Evolutionary conservation across 2,888 invertebrate genomes (phyloP).

Genomic region (Prosapia bicincta): DNA sequence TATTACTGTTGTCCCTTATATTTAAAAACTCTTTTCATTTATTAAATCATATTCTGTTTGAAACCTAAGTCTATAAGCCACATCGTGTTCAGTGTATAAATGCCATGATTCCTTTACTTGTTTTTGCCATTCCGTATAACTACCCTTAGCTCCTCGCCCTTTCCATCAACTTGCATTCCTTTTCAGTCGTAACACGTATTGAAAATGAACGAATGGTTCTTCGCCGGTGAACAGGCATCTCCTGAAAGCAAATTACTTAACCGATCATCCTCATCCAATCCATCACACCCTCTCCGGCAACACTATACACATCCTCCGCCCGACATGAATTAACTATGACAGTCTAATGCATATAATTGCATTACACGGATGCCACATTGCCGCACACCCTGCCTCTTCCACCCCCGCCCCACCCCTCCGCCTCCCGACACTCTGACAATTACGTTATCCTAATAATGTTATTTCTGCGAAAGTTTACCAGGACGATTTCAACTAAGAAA

Average conservation of each 20-base stretch:
- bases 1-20: too few relatives aligned
- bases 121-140: too few relatives aligned
- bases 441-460: neutral
- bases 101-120: too few relatives aligned
- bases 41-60: too few relatives aligned
- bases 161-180: too few relatives aligned
- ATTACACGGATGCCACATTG: conserved; percentile 18
- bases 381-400: neutral
- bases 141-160: too few relatives aligned
- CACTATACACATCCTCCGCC: conserved; percentile 7
- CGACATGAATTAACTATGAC: conserved; percentile 29
- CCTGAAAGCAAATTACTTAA: neutral
- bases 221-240: neutral
- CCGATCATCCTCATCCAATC: neutral
- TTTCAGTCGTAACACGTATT: too few relatives aligned
- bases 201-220: too few relatives aligned
- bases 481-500: neutral
- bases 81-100: too few relatives aligned
- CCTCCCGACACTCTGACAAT: neutral
- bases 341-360: conserved; percentile 31
- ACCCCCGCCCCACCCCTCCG: neutral
- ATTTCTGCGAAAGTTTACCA: neutral
- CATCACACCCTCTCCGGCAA: neutral
- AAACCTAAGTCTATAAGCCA: too few relatives aligned
- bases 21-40: too few relatives aligned